phyloP scores from a whole-genome alignment of 2,797 vertebrate genomes.

The Dromococcyx pavoninus region DNA sequence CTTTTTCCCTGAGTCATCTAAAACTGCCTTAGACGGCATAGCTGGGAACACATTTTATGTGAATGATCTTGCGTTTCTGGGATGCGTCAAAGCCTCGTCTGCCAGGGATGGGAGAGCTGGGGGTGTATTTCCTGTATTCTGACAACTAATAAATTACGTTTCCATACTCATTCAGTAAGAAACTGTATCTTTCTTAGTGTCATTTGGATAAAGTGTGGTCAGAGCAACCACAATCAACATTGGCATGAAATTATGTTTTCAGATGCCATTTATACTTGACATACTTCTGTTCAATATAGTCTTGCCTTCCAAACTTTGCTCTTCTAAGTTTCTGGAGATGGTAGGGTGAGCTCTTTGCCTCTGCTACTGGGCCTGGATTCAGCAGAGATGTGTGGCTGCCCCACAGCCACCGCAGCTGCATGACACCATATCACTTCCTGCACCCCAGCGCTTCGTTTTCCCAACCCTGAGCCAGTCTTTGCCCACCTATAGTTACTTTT shows the following conservation, averaged over 20 bases:
- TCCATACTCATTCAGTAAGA: background rate
- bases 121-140: background rate
- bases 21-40: background rate
- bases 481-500: background rate
- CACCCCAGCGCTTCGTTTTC: background rate
- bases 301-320: background rate
- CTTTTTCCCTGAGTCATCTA: background rate
- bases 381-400: background rate
- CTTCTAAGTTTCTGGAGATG: background rate
- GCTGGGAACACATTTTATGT: background rate
- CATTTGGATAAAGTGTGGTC: background rate
- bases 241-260: background rate
- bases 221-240: background rate
- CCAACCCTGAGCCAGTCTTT: background rate
- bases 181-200: background rate
- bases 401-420: rapidly evolving
- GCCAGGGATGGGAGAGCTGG: background rate
- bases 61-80: background rate
- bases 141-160: background rate
- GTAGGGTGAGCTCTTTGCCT: rapidly evolving
- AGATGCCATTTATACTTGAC: background rate
- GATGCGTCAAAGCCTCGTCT: background rate
- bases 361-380: rapidly evolving
- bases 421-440: rapidly evolving
- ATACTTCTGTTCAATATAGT: background rate